Conservation (phyloP, 2,888 invertebrate species). For the Macaria liturata region DNA sequence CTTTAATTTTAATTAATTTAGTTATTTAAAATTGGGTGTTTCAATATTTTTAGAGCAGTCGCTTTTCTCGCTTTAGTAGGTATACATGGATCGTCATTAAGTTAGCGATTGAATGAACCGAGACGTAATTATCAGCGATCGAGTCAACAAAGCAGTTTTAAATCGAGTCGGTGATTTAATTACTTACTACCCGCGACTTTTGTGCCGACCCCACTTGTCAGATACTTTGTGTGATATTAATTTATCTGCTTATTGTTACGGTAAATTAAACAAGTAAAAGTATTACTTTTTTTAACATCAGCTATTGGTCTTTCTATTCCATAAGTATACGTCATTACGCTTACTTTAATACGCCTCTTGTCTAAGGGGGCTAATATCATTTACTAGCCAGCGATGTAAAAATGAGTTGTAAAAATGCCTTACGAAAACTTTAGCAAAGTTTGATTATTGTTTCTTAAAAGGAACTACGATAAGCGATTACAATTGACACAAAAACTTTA, state of each 20-base stretch:
- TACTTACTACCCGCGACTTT: constrained; percentile 23
- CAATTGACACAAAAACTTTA: no score
- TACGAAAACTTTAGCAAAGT: no score
- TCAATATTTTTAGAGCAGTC: neutral
- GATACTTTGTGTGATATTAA: neutral
- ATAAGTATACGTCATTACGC: no score
- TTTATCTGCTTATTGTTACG: neutral
- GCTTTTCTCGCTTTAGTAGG: neutral
- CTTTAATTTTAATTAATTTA: no score
- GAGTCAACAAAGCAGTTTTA: constrained; percentile 44
- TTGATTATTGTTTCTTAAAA: no score
- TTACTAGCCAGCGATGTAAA: no score
- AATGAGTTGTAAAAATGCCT: no score
- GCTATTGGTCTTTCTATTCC: no score
- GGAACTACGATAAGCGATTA: no score
- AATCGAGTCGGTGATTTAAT: constrained; percentile 36
- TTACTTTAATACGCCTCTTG: no score
- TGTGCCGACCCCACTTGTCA: constrained; percentile 3
- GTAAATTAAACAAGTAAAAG: neutral
- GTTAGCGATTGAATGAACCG: constrained; percentile 34
- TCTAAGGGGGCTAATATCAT: no score
- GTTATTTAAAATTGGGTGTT: no score
- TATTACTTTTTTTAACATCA: neutral
- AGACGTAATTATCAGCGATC: constrained; percentile 46
- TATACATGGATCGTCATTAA: constrained; percentile 41